phyloP scores from a whole-genome alignment of 1,140 invertebrate species.

The Hycleus cichorii region DNA sequence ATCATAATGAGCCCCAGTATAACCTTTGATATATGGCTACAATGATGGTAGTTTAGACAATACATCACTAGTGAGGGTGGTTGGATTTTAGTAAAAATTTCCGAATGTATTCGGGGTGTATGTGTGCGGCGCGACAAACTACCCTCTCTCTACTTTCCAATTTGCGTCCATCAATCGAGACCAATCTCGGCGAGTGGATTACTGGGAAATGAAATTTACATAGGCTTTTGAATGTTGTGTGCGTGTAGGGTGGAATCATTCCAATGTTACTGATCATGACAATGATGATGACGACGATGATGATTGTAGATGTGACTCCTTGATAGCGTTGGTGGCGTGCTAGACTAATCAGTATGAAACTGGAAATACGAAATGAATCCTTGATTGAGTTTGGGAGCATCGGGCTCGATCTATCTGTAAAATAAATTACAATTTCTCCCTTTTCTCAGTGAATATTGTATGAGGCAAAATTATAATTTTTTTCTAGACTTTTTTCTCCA shows the following conservation, averaged over 20 bases:
- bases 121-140: slow-evolving; percentile 12
- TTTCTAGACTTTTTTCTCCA: no score
- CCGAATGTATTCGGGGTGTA: not conserved
- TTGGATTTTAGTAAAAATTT: not conserved
- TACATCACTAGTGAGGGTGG: slow-evolving; percentile 13
- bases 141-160: slow-evolving; percentile 46
- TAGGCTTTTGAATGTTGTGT: slow-evolving; percentile 36
- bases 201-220: slow-evolving; percentile 56
- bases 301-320: no score
- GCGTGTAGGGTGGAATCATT: not conserved
- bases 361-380: no score
- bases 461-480: no score
- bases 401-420: no score
- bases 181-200: slow-evolving; percentile 55
- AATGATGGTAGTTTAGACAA: slow-evolving; percentile 9
- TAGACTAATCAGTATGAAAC: no score
- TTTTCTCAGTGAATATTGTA: no score
- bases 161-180: slow-evolving; percentile 57
- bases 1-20: slow-evolving; percentile 19
- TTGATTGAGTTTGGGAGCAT: no score
- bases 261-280: not conserved
- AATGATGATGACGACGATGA: no score
- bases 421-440: no score
- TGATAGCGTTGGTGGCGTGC: no score
- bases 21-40: slow-evolving; percentile 16